Base-by-base conservation (phyloP, 2,797 vertebrate species). In the Vultur gryphus region DNA sequence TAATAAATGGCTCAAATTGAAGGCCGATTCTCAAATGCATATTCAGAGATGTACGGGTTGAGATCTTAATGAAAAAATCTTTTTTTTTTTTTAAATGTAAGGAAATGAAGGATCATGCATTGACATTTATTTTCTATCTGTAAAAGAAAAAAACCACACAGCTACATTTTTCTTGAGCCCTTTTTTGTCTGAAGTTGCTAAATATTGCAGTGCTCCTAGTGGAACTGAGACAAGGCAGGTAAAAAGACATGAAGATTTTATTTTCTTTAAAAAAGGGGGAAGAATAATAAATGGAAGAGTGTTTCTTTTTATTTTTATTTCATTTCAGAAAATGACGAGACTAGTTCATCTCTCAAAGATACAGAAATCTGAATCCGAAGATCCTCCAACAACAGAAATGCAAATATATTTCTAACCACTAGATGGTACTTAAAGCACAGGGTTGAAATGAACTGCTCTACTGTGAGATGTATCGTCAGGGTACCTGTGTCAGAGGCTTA, bases 391-490 rank as follows among this genome's bases (percentile, higher is more conserved):
- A 55, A 37, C 46, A 72, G 43, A 39, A 13, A 9, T 96, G 97
- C 81, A 97, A 97, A 90, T 90, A 96, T 90, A 24, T 48, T 41
- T 55, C 0, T 11, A 21, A 33, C 96, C 98, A 97, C 97, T 97
- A 98, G 98, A 98, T 98, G 98, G 98, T 96, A 97, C 92, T 98
- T 95, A 90, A 95, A 97, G 97, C 89, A 97, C 97, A 98, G 96
- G 72, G 25, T 97, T 98, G 94, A 80, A 94, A 88, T 9, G 3
- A 58, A 37, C 61, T 73, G 6, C 28, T 14, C 9, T 2, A 2
- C 11, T 10, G 21, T 4, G 24, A 93, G 86, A 75, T 14, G 18
- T 25, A 39, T 39, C 17, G 55, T 19, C 78, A 41, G 54, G 84
- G 41, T 58, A 54, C 81, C 62, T 91, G 23, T 88, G 78, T 93